Evolutionary conservation across 2,888 invertebrate genomes (phyloP).

Genomic region (Gryllus longicercus): DNA sequence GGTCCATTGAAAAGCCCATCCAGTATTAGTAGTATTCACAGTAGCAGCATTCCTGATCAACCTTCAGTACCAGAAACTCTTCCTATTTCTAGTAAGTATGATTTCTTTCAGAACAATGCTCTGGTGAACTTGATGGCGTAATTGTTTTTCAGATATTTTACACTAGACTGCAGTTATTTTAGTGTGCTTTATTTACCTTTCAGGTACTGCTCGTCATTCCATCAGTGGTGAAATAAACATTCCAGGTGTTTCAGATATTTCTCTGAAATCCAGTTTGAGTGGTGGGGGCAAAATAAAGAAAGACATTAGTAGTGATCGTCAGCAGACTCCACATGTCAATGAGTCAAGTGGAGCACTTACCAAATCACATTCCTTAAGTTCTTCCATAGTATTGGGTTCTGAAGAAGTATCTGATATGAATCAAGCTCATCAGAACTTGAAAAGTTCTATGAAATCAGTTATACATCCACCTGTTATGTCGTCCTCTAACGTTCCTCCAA

Average conservation of each 20-base stretch:
- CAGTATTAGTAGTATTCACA: too few species aligned
- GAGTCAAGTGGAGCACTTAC: background rate
- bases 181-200: background rate
- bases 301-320: background rate
- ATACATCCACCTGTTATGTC: background rate
- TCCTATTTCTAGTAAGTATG: too few species aligned
- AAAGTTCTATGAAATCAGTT: background rate
- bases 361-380: background rate
- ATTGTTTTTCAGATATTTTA: too few species aligned
- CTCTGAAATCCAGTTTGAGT: background rate
- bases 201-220: background rate
- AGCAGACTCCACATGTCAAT: background rate
- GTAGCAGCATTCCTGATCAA: too few species aligned
- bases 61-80: too few species aligned
- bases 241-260: background rate
- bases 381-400: background rate
- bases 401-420: background rate
- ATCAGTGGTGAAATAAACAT: background rate
- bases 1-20: background rate
- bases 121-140: too few species aligned
- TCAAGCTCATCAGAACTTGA: background rate
- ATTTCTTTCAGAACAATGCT: too few species aligned
- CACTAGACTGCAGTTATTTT: too few species aligned
- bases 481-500: constrained; percentile 25
- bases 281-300: background rate